Conservation (phyloP, 2,113 vertebrate genomes). For the Microcebus griseorufus region DNA sequence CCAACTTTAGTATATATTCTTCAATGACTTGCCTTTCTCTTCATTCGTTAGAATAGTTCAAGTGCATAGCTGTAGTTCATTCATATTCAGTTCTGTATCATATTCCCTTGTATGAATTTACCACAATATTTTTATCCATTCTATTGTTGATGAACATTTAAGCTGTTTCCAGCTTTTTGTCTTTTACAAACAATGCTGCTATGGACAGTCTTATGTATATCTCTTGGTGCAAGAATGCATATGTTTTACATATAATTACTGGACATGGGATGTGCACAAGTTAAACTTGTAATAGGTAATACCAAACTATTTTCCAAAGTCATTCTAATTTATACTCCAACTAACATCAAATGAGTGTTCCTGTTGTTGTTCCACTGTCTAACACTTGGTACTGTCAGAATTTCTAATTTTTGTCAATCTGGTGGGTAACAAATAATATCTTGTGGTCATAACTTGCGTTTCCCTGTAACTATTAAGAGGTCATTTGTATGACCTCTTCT, state of each 20-base stretch:
- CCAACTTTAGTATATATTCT: neutral
- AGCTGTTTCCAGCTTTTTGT: neutral
- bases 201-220: neutral
- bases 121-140: neutral
- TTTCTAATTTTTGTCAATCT: slow-evolving; percentile 4
- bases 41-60: neutral
- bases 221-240: neutral
- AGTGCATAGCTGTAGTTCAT: neutral
- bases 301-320: slow-evolving; percentile 2
- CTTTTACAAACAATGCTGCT: neutral
- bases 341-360: neutral
- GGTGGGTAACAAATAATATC: neutral
- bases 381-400: neutral
- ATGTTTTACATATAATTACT: neutral
- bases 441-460: neutral
- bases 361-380: neutral
- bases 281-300: slow-evolving; percentile 1
- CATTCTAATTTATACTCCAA: neutral
- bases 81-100: neutral
- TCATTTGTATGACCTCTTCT: neutral
- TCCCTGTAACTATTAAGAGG: neutral
- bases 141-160: neutral
- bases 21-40: neutral
- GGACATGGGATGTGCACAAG: neutral
- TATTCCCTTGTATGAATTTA: neutral